phyloP scores from a whole-genome alignment of 2,888 invertebrate genomes.

The Drosophila stalkeri region DNA sequence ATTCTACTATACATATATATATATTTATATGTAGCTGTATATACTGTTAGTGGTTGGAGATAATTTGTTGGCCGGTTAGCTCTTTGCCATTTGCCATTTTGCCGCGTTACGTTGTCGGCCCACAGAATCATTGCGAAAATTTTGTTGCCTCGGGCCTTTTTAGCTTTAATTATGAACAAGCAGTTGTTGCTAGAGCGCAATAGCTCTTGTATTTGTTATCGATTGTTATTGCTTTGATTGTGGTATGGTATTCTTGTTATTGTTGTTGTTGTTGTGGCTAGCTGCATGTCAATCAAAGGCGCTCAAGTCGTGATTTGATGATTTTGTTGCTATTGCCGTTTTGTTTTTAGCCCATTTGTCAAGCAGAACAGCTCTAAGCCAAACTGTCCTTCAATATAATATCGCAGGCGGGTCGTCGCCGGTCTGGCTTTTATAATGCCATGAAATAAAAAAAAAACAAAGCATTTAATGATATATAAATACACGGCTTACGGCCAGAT shows the following conservation, averaged over 20 bases:
- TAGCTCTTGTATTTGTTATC: constrained; percentile 13
- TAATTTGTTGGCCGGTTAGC: constrained; percentile 64
- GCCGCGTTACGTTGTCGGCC: constrained; percentile 23
- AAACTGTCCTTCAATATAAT: constrained; percentile 54
- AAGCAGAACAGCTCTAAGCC: constrained; percentile 54
- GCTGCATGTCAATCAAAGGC: constrained; percentile 75
- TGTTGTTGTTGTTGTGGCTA: constrained; percentile 19
- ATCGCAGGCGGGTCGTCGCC: constrained; percentile 12
- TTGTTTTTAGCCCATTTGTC: constrained; percentile 48
- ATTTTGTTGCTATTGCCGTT: constrained; percentile 49
- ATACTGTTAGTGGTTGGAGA: constrained; percentile 56
- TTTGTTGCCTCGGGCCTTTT: constrained; percentile 50
- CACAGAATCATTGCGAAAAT: constrained; percentile 76
- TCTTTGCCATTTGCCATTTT: constrained; percentile 39
- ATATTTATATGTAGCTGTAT: constrained; percentile 17
- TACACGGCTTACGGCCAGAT: constrained; percentile 35
- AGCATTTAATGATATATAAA: constrained; percentile 58
- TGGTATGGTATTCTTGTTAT: background rate
- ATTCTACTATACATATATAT: background rate
- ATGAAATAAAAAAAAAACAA: constrained; percentile 51
- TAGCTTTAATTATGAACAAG: constrained; percentile 78
- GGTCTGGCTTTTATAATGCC: constrained; percentile 29
- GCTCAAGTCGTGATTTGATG: constrained; percentile 79
- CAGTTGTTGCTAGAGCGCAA: constrained; percentile 41
- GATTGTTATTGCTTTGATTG: constrained; percentile 25